Evolutionary conservation across 2,797 vertebrate genomes (phyloP).

Genomic region (Pteronotus mesoamericanus): DNA sequence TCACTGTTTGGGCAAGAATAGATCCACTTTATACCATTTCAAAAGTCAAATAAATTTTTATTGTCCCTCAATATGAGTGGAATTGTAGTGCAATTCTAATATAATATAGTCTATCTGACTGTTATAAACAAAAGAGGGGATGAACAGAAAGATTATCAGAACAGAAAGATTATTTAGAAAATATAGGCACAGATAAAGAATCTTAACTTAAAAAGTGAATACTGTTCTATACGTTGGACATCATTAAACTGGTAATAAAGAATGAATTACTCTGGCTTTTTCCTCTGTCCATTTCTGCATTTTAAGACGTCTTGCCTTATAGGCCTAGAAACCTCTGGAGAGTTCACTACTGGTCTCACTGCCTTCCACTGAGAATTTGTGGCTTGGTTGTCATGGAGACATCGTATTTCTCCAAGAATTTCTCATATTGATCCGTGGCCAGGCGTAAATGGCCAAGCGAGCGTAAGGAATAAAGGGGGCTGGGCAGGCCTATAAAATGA

Average conservation of each 20-base stretch:
- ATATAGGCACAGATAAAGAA: slow-evolving; percentile 70
- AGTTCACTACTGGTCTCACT: slow-evolving; percentile 84
- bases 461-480: slow-evolving; percentile 89
- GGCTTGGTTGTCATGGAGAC: slow-evolving; percentile 97
- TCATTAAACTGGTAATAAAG: slow-evolving; percentile 85
- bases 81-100: slow-evolving; percentile 24
- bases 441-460: slow-evolving; percentile 94
- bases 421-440: slow-evolving; percentile 98
- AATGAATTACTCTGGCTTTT: slow-evolving; percentile 83
- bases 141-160: slow-evolving; percentile 47
- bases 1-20: background rate
- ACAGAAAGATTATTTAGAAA: slow-evolving; percentile 73
- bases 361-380: slow-evolving; percentile 91
- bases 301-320: slow-evolving; percentile 86
- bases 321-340: slow-evolving; percentile 86
- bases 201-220: slow-evolving; percentile 79
- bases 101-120: background rate
- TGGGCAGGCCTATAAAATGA: slow-evolving; percentile 84
- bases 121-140: slow-evolving; percentile 61
- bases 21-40: background rate
- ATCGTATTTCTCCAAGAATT: slow-evolving; percentile 98
- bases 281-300: slow-evolving; percentile 83
- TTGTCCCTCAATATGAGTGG: background rate
- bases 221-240: slow-evolving; percentile 74
- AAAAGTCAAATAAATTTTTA: slow-evolving; percentile 12